Percentiles rank a stretch among this genome's conserved stretches.
Conservation (phyloP, 2,113 vertebrate species). For the Paraplagusia blochii region DNA sequence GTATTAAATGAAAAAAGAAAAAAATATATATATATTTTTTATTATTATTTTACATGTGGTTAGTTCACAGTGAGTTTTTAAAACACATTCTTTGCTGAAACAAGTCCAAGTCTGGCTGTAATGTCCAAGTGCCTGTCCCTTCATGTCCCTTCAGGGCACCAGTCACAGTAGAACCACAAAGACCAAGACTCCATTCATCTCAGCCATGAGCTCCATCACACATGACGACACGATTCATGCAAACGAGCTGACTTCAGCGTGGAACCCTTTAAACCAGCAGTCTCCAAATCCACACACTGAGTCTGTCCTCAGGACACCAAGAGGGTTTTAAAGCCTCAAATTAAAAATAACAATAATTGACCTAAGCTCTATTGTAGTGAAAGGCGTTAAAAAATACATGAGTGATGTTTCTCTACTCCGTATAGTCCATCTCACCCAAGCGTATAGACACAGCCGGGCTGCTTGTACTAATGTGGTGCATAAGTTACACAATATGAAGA, state of each 20-base stretch:
- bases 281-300: not conserved
- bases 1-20: too few relatives aligned
- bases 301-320: not conserved
- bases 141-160: not conserved
- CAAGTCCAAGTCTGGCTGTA: not conserved
- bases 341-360: constrained; percentile 2
- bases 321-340: not conserved
- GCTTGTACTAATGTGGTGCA: not conserved
- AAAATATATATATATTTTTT: not conserved
- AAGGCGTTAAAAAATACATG: constrained; percentile 1
- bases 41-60: not conserved
- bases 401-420: not conserved
- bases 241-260: not conserved
- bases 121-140: not conserved
- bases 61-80: not conserved
- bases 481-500: too few relatives aligned
- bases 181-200: not conserved
- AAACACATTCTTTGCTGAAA: not conserved
- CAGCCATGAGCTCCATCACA: not conserved
- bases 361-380: not conserved
- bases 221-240: not conserved
- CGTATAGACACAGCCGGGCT: not conserved
- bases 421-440: not conserved
- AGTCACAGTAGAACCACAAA: not conserved
- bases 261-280: not conserved